These are phyloP conservation scores for Catagonus wagneri DNA, from an alignment of 2,113 vertebrate genomes.

Conservation along the genomic window DNA sequence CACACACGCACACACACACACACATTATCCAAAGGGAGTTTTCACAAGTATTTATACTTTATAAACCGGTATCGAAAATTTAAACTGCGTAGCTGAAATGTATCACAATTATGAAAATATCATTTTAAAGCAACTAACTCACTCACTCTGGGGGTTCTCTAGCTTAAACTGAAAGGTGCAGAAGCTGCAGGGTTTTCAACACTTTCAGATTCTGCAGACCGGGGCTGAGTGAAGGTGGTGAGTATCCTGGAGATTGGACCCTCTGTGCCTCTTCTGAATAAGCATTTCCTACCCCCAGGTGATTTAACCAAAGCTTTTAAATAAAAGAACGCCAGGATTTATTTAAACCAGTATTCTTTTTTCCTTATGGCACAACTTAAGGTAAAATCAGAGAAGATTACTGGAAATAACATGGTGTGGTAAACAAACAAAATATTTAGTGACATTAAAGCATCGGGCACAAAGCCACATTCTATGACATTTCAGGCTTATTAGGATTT, in stretches of 20 bases:
- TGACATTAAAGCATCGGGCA: conserved; percentile 35
- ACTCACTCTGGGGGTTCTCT: background rate
- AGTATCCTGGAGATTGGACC: accelerated
- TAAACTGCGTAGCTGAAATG: background rate
- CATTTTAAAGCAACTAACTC: background rate
- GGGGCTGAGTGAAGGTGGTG: accelerated
- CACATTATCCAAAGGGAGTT: background rate
- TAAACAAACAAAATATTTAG: conserved; percentile 30
- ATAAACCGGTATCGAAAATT: background rate
- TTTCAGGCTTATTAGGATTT: conserved; percentile 55
- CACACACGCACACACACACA: background rate
- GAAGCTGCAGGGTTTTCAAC: background rate
- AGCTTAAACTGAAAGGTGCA: background rate
- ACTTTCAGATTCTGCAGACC: background rate
- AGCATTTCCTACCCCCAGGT: background rate
- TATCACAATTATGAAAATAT: background rate
- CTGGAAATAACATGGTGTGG: background rate
- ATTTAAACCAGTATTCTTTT: background rate
- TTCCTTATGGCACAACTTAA: background rate
- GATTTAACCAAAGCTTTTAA: background rate
- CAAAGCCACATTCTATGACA: conserved; percentile 30
- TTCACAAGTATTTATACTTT: background rate
- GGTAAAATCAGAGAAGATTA: background rate
- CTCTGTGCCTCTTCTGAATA: too few relatives aligned
- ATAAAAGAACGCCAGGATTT: background rate